phyloP scores from a whole-genome alignment of 2,888 invertebrate species.

The Gisinianus flammeolus region DNA sequence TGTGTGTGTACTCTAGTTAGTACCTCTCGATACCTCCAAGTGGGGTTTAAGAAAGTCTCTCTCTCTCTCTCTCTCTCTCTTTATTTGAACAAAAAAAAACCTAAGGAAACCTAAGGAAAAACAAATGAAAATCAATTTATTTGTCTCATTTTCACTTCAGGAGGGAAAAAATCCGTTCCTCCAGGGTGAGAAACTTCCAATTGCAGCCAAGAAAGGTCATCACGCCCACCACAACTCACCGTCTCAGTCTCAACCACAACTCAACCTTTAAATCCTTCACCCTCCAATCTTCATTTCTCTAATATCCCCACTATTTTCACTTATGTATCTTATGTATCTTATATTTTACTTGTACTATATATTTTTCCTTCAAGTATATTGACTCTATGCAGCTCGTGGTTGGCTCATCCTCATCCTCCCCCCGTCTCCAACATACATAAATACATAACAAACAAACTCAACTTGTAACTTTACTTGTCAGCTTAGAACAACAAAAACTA shows the following conservation, averaged over 20 bases:
- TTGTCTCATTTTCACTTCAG: slow-evolving; percentile 62
- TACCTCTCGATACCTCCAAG: neutral
- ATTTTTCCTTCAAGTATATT: neutral
- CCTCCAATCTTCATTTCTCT: neutral
- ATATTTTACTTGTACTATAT: neutral
- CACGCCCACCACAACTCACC: slow-evolving; percentile 63
- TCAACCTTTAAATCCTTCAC: slow-evolving; percentile 4
- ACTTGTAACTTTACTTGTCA: no score
- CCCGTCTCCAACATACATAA: neutral
- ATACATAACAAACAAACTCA: neutral
- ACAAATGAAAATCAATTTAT: neutral
- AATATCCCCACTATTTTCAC: neutral
- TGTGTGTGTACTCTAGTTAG: neutral
- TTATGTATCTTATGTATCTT: neutral
- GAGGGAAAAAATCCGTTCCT: slow-evolving; percentile 82
- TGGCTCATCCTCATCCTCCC: neutral
- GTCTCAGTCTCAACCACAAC: neutral
- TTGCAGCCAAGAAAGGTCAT: slow-evolving; percentile 91
- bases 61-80: no score
- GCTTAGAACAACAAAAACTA: no score
- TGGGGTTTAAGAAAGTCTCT: neutral
- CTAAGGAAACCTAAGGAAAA: neutral
- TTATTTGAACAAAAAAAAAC: no score
- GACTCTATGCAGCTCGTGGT: no score
- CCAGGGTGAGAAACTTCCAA: slow-evolving; percentile 82